Percentiles rank a stretch among this genome's conserved stretches.
phyloP scores from a whole-genome alignment of 2,888 invertebrate species.

The Cephus spinipes region DNA sequence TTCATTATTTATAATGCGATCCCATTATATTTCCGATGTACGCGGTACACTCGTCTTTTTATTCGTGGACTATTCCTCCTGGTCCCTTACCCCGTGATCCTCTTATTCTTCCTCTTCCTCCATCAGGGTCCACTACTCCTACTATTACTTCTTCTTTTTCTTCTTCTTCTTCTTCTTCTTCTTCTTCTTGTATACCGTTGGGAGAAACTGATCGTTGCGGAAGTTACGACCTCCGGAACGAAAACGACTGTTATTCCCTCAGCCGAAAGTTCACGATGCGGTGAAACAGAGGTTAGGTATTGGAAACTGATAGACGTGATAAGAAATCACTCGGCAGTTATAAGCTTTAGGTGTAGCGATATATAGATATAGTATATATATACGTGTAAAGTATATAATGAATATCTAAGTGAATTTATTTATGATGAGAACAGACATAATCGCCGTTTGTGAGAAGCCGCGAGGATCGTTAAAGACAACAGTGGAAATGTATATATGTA shows the following conservation, averaged over 20 bases:
- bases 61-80: constrained; percentile 5
- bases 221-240: background rate
- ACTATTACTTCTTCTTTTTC: background rate
- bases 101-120: background rate
- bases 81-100: background rate
- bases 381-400: background rate
- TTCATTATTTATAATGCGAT: constrained; percentile 51
- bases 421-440: background rate
- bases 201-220: background rate
- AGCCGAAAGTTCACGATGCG: background rate
- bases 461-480: background rate
- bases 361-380: background rate
- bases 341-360: background rate
- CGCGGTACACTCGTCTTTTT: constrained; percentile 7
- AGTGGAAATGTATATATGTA: background rate
- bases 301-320: background rate
- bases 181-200: background rate
- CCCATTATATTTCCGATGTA: constrained; percentile 37
- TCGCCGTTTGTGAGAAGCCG: background rate
- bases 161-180: background rate
- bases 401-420: background rate
- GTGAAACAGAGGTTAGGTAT: background rate
- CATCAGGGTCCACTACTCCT: background rate
- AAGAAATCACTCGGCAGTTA: background rate
- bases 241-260: background rate